Evolutionary conservation across 2,797 vertebrate genomes (phyloP).

Genomic region (Micropoecilia bifurca): DNA sequence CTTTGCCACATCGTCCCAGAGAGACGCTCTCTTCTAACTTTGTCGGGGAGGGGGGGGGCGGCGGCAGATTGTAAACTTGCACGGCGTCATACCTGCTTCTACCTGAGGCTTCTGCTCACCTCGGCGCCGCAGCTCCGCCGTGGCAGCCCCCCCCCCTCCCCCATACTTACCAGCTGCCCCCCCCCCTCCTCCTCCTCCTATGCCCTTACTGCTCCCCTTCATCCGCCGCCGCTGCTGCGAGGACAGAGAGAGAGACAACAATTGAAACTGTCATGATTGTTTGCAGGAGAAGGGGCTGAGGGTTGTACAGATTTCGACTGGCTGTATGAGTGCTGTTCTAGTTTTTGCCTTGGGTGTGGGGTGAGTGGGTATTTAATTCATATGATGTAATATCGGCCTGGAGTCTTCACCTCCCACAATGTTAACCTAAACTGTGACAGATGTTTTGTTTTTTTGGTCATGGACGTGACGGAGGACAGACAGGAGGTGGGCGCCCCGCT

Average conservation of each 20-base stretch:
- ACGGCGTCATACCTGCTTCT: slow-evolving; percentile 62
- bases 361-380: slow-evolving; percentile 79
- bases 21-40: slow-evolving; percentile 36
- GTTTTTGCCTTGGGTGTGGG: slow-evolving; percentile 74
- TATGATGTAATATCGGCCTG: slow-evolving; percentile 72
- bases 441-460: slow-evolving; percentile 41
- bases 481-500: slow-evolving; percentile 66
- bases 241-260: slow-evolving; percentile 69
- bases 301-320: slow-evolving; percentile 74
- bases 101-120: slow-evolving; percentile 67
- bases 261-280: slow-evolving; percentile 77
- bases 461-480: slow-evolving; percentile 41
- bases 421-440: slow-evolving; percentile 68
- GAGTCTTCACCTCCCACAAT: slow-evolving; percentile 68
- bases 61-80: slow-evolving; percentile 47
- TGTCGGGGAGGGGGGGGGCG: slow-evolving; percentile 8
- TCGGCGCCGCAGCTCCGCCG: slow-evolving; percentile 57
- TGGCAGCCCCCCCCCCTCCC: slow-evolving; percentile 41
- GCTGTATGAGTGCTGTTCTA: slow-evolving; percentile 66
- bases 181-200: slow-evolving; percentile 25
- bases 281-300: slow-evolving; percentile 63
- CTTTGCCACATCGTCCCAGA: slow-evolving; percentile 38
- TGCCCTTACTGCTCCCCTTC: slow-evolving; percentile 24
- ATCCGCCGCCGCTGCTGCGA: slow-evolving; percentile 38
- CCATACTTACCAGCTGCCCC: slow-evolving; percentile 33